Conservation (phyloP, 2,797 vertebrate genomes). For the Anableps anableps region DNA sequence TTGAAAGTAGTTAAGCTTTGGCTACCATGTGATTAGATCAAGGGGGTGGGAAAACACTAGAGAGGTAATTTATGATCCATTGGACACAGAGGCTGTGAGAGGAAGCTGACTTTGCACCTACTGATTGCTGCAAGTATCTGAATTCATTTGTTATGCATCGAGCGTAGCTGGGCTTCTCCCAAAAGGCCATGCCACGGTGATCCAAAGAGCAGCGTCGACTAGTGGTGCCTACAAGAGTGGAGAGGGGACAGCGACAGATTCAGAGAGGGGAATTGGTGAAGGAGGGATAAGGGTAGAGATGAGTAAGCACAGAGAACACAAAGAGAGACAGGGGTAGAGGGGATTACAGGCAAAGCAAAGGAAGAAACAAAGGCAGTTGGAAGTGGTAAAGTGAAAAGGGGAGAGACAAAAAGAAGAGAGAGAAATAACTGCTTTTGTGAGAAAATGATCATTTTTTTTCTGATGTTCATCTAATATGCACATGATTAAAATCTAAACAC, state of each 20-base stretch:
- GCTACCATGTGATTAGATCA: constrained; percentile 57
- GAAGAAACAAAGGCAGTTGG: constrained; percentile 59
- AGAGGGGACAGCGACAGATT: constrained; percentile 58
- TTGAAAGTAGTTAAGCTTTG: constrained; percentile 77
- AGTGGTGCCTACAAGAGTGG: constrained; percentile 91
- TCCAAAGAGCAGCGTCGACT: constrained; percentile 99
- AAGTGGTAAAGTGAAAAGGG: constrained; percentile 31
- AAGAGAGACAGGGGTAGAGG: constrained; percentile 5
- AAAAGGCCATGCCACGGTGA: constrained; percentile 97
- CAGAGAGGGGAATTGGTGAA: constrained; percentile 40
- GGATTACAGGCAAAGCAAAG: constrained; percentile 63
- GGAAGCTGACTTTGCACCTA: constrained; percentile 98
- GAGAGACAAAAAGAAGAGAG: constrained; percentile 31
- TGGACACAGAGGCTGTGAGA: constrained; percentile 88
- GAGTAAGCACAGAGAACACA: constrained; percentile 33
- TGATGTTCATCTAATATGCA: constrained; percentile 25
- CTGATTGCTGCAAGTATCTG: constrained; percentile 99
- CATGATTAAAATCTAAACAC: constrained; percentile 51
- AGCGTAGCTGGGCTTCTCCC: constrained; percentile 99
- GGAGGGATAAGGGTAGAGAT: constrained; percentile 46
- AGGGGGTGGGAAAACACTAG: constrained; percentile 43
- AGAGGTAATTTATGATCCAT: constrained; percentile 83
- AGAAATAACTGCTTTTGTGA: constrained; percentile 52
- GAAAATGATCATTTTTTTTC: constrained; percentile 26
- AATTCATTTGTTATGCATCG: constrained; percentile 99